Base-by-base conservation (phyloP, 1,140 invertebrate species). In the Drosophila murphyi region DNA sequence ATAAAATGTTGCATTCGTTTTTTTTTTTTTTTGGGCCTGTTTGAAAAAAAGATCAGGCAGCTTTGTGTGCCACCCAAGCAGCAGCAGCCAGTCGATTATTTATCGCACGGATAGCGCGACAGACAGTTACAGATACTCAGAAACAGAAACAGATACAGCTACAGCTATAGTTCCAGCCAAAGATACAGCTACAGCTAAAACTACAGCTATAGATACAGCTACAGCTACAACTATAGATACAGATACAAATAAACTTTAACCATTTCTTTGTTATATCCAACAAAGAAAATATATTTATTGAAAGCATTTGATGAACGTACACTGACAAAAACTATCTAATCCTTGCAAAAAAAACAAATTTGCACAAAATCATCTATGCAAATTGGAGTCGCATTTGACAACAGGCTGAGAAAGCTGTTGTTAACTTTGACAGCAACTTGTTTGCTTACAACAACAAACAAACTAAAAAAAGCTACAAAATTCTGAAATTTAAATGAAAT, bases 21-120 rank as follows among this genome's bases (percentile, higher is more conserved):
- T 28, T 4, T 12, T 51, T 5, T 8, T 3, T 6, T 10, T 34
- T 51, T 6, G 28, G 12, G 8, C 28, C 12, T 32, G 35, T 56
- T 8, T 60, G 5, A 8, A 31, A 43, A 52, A 45, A 47, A 47
- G 35, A 50, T 50, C 43, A 52, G 12, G 37, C 51, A 32, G 39
- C 35, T 4, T 43, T 12, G 12, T 61, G 47, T 68, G 51, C 72
- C 65, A 74, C 65, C 72, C 72, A 74, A 51, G 65, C 67, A 57
- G 72, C 60, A 51, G 65, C 67, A 57, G 72, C 60, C 41, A 56
- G 39, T 54, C 54, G 67, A 71, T 63, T 64, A 75, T 75, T 75
- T 75, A 75, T 71, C 72, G 60, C 65, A 12, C 65, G 45, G 43
- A 70, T 74, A 74, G 57, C 37, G 57, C 67, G n/a, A 64, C 20